Evolutionary conservation across 2,797 vertebrate genomes (phyloP).

Genomic region (Brachyalestes nurse): DNA sequence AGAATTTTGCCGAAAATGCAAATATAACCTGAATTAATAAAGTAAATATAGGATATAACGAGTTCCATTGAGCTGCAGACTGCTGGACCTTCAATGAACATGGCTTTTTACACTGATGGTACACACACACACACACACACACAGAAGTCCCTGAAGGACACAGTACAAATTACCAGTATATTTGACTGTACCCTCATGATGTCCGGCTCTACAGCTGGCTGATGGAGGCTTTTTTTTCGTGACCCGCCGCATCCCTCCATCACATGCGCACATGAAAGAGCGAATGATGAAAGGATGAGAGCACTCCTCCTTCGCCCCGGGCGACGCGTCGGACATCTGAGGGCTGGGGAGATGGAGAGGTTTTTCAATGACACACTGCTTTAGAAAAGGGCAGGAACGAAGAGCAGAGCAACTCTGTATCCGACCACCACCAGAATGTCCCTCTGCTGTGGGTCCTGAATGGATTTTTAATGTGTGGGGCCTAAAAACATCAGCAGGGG

Average conservation of each 20-base stretch:
- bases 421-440: background rate
- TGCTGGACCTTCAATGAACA: background rate
- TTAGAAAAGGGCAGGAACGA: slow-evolving; percentile 28
- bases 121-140: background rate
- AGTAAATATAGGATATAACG: background rate
- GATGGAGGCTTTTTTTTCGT: slow-evolving; percentile 10
- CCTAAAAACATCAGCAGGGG: background rate
- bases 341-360: slow-evolving; percentile 48
- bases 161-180: background rate
- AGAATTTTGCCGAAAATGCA: too few species aligned
- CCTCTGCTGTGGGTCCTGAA: background rate
- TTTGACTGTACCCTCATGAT: background rate
- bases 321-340: slow-evolving; percentile 48
- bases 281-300: slow-evolving; percentile 60
- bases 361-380: slow-evolving; percentile 54
- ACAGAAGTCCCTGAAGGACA: background rate
- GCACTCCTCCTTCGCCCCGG: slow-evolving; percentile 50
- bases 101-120: too few species aligned
- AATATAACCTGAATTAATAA: too few species aligned
- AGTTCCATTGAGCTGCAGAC: background rate
- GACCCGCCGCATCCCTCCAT: slow-evolving; percentile 25
- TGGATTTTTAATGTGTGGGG: background rate
- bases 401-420: slow-evolving; percentile 24
- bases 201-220: background rate
- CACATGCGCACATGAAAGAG: slow-evolving; percentile 57